These are phyloP conservation scores for Drosophila virilis DNA, from an alignment of 1,140 invertebrate species.

Conservation along the genomic window DNA sequence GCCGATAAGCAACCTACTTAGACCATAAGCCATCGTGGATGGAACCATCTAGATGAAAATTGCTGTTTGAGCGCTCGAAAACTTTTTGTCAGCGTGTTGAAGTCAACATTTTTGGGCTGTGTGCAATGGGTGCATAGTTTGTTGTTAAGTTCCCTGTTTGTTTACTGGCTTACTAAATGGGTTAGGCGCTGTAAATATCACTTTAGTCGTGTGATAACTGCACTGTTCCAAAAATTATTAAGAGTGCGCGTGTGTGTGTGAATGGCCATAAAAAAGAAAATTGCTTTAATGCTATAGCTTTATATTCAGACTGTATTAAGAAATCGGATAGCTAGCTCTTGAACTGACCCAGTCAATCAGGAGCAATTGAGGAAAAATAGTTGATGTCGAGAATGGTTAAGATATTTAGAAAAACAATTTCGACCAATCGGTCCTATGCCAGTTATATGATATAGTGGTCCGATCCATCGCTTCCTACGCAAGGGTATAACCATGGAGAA, in stretches of 20 bases:
- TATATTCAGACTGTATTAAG: too few species aligned
- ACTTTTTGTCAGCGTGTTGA: constrained; percentile 54
- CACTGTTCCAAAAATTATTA: constrained; percentile 5
- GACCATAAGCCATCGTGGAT: constrained; percentile 23
- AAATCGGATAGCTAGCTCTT: too few species aligned
- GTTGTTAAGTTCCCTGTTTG: constrained; percentile 9
- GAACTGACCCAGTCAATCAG: too few species aligned
- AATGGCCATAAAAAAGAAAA: too few species aligned
- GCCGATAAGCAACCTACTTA: constrained; percentile 47
- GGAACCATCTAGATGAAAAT: constrained; percentile 38
- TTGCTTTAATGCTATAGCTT: too few species aligned
- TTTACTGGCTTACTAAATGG: constrained; percentile 33
- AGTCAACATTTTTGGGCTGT: constrained; percentile 23
- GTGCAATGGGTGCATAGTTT: constrained; percentile 7
- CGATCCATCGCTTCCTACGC: too few species aligned
- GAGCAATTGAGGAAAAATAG: too few species aligned
- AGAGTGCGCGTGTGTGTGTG: not conserved
- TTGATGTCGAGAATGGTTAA: too few species aligned
- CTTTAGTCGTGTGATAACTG: constrained; percentile 4
- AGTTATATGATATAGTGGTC: too few species aligned
- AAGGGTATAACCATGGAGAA: too few species aligned
- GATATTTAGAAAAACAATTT: too few species aligned
- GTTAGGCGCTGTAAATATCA: constrained; percentile 22
- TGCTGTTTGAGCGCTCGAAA: constrained; percentile 38
- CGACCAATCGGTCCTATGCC: too few species aligned